A percentile compares a stretch with the other conserved stretches of the same genome.
Evolutionary conservation across 2,113 vertebrate species (phyloP).

Genomic region (Brienomyrus brachyistius): DNA sequence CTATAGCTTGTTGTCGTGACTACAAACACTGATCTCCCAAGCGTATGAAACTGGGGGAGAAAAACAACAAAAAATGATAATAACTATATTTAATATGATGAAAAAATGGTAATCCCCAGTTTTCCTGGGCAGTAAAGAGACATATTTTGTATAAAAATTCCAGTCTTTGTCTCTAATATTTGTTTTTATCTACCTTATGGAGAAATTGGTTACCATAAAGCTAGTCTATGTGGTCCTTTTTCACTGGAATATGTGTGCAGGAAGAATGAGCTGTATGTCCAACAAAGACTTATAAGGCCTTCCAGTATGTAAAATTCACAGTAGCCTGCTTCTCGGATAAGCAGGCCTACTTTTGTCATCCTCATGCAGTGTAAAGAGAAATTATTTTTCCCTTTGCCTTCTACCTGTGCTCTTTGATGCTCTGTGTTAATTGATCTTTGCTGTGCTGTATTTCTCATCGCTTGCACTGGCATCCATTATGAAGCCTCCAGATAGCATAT

Average conservation of each 20-base stretch:
- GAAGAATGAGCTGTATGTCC: neutral
- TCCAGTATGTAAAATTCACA: neutral
- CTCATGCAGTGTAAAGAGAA: conserved; percentile 4
- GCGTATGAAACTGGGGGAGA: neutral
- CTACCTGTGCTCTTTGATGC: conserved; percentile 38
- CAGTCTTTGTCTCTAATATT: neutral
- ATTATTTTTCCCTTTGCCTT: conserved; percentile 25
- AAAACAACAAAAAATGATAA: conserved; percentile 3
- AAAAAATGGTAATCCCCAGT: neutral
- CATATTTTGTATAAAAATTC: neutral
- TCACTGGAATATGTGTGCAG: neutral
- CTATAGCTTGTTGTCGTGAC: neutral
- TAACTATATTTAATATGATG: conserved; percentile 10
- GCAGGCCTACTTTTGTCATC: neutral
- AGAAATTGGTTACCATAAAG: neutral
- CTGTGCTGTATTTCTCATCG: conserved; percentile 24
- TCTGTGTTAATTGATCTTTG: conserved; percentile 42
- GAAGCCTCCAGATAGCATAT: conserved; percentile 32
- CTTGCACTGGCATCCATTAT: conserved; percentile 6
- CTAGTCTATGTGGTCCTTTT: neutral
- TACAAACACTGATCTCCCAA: neutral
- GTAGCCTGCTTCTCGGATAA: neutral
- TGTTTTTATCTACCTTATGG: neutral
- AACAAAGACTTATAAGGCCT: neutral
- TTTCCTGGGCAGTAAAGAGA: neutral